Conservation (phyloP, 2,888 invertebrate genomes). For the Watsonalla binaria region DNA sequence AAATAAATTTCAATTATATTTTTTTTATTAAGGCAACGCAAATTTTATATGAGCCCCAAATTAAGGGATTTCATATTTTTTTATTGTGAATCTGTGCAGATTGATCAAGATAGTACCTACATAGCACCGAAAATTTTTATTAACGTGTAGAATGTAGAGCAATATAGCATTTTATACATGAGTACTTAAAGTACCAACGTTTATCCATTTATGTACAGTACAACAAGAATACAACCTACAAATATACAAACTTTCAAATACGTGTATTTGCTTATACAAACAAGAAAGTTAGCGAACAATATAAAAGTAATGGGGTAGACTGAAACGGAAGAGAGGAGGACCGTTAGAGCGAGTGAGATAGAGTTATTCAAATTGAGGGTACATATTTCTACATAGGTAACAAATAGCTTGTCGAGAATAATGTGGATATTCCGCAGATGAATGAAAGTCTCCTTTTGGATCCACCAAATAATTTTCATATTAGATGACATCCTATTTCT, state of each 20-base stretch:
- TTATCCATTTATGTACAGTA: constrained; percentile 65
- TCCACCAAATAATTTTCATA: not conserved
- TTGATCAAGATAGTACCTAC: no score
- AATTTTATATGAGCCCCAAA: no score
- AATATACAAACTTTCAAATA: constrained; percentile 78
- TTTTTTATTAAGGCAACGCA: not conserved
- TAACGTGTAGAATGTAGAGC: no score
- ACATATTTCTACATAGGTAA: constrained; percentile 79
- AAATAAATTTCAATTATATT: constrained; percentile 13
- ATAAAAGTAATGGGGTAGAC: constrained; percentile 78
- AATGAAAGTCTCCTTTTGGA: not conserved
- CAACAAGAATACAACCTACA: constrained; percentile 73
- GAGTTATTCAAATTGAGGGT: constrained; percentile 76
- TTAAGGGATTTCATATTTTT: no score
- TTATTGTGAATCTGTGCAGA: no score
- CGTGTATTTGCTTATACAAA: constrained; percentile 78
- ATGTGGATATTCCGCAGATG: constrained; percentile 54
- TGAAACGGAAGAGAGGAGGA: constrained; percentile 37
- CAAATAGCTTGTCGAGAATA: constrained; percentile 73
- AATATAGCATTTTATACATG: constrained; percentile 28
- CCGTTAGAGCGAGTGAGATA: constrained; percentile 52
- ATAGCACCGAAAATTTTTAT: no score
- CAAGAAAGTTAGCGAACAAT: constrained; percentile 80
- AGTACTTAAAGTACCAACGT: constrained; percentile 25
- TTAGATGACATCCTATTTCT: no score